phyloP scores from a whole-genome alignment of 2,888 invertebrate genomes.

The Cheilosia scutellata region DNA sequence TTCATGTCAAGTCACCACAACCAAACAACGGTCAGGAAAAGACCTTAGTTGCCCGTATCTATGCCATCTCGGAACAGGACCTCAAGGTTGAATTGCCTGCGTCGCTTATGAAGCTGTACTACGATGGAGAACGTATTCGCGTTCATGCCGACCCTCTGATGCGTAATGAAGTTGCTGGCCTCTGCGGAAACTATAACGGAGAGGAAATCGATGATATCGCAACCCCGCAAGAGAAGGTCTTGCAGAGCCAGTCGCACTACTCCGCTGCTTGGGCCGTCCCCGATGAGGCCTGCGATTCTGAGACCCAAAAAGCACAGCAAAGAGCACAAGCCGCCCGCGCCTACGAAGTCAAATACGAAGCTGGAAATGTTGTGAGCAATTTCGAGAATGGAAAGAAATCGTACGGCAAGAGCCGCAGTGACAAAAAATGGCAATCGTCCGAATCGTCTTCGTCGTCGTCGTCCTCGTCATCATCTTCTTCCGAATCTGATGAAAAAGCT shows the following conservation, averaged over 20 bases:
- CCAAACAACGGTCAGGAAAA: slow-evolving; percentile 75
- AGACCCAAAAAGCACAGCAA: slow-evolving; percentile 83
- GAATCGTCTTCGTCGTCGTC: slow-evolving; percentile 62
- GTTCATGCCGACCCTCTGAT: slow-evolving; percentile 84
- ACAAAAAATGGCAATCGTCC: slow-evolving; percentile 51
- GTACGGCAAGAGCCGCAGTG: slow-evolving; percentile 49
- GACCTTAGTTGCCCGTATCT: slow-evolving; percentile 84
- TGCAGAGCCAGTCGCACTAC: slow-evolving; percentile 85
- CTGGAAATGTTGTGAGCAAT: slow-evolving; percentile 84
- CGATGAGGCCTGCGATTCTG: slow-evolving; percentile 84
- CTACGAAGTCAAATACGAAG: slow-evolving; percentile 77
- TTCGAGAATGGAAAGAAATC: slow-evolving; percentile 79
- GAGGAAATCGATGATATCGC: slow-evolving; percentile 86
- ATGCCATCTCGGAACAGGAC: slow-evolving; percentile 85
- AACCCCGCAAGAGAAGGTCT: slow-evolving; percentile 86
- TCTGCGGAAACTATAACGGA: slow-evolving; percentile 88
- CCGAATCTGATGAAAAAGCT: slow-evolving; percentile 50
- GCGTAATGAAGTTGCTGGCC: slow-evolving; percentile 86
- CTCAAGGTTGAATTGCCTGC: slow-evolving; percentile 85
- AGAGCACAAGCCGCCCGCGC: slow-evolving; percentile 84
- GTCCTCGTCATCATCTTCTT: slow-evolving; percentile 55
- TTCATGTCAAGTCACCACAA: slow-evolving; percentile 81
- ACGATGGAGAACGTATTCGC: slow-evolving; percentile 87
- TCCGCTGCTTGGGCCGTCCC: slow-evolving; percentile 86
- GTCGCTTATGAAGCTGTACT: slow-evolving; percentile 85